Conservation (phyloP, 2,888 invertebrate genomes). For the Limnephilus auricula region DNA sequence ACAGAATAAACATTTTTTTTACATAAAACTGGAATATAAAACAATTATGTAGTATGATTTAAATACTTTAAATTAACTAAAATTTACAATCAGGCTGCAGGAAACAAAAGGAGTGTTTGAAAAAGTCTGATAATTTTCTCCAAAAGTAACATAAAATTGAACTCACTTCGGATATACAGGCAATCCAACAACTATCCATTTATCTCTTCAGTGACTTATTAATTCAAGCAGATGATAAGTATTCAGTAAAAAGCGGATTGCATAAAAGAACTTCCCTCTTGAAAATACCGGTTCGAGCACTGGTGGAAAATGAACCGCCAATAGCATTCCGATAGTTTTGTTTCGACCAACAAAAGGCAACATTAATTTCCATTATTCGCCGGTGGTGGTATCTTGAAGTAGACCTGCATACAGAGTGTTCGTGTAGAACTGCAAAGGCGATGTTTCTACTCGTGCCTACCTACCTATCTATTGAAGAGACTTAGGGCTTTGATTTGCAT, state of each 20-base stretch:
- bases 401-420: not conserved
- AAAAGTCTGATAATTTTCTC: too few species aligned
- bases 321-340: not conserved
- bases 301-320: not conserved
- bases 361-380: not conserved
- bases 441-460: not conserved
- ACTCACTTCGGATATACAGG: not conserved
- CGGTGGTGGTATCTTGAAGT: not conserved
- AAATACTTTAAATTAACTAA: too few species aligned
- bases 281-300: too few species aligned
- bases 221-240: not conserved
- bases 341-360: not conserved
- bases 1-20: too few species aligned
- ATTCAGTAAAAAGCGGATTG: not conserved
- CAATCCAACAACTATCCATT: not conserved
- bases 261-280: not conserved
- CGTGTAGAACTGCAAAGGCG: not conserved
- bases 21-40: too few species aligned
- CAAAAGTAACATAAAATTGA: too few species aligned
- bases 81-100: too few species aligned
- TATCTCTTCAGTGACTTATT: not conserved
- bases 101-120: too few species aligned
- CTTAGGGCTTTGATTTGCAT: not conserved
- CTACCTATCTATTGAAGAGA: not conserved
- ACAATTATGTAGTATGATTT: too few species aligned